Evolutionary conservation across 2,113 vertebrate species (phyloP), one percentile per base, ranked within the genome.

Genomic region (Piaya cayana): DNA sequence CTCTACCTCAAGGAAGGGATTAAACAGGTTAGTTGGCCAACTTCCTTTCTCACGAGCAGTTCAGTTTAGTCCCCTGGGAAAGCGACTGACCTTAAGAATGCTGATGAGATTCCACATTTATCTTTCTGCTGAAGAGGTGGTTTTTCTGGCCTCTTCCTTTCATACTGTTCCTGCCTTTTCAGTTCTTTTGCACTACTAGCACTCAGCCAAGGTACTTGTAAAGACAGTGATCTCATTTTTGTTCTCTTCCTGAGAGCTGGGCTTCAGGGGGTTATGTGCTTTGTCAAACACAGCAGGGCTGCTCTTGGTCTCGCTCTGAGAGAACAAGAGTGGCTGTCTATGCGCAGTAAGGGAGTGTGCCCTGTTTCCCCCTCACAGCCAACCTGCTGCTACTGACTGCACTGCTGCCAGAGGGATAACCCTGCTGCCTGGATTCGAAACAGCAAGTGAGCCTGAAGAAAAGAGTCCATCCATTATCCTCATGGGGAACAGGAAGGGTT

Each of bases 271-370:
- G 5, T 27, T 68, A 50, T 2, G 16, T 36, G 47, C 84, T 81
- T 59, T 42, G 50, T 55, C 42, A 22, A 2, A 12, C 0, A 13
- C 14, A 59, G 52, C 53, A 11, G 14, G 32, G 47, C 52, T 69
- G 42, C 50, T 49, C 49, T 18, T 5, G 34, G 49, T 34, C 39
- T 32, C 1, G 4, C 25, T 69, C 49, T 7, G 37, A 17, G 59
- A 0, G 7, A 30, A 12, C 23, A 5, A 63, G 75, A 5, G 2
- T 0, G 0, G 56, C 58, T 67, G 58, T 8, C 60, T 39, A 11
- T 5, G 50, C 14, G 26, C 37, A 58, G 5, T 5, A 5, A 49
- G 19, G 30, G 26, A 58, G 3, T 7, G 23, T 42, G 68, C 59
- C n/a, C 81, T 37, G 15, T 12, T 76, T 79, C 6, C 32, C 63